Base-by-base conservation (phyloP, 2,797 vertebrate species). In the Dermochelys coriacea region DNA sequence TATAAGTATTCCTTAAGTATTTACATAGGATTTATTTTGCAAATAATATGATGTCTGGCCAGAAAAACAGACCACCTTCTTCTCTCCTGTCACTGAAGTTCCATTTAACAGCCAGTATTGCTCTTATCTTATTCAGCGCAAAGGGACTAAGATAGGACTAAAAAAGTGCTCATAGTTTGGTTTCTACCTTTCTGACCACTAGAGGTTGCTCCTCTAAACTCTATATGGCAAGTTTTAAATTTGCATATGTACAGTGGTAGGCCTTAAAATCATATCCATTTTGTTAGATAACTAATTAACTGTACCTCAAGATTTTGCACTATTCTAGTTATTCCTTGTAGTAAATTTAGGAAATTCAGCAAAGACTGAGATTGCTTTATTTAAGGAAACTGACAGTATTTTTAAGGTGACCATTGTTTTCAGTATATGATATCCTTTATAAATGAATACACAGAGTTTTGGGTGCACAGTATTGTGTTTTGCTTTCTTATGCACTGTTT, bases 181-280 rank as follows among this genome's bases (percentile, higher is more conserved):
- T 80, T 94, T 92, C 77, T 81, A 57, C 3, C 10, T 74, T 89
- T 91, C 0, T 6, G n/a, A 54, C 68, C 97, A 93, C 89, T 31
- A 93, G 96, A 82, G 86, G 93, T 83, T 74, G 45, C 71, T 19
- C 82, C 78, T 85, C 31, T 86, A 90, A 1, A 0, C 23, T 10
- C 71, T 75, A 4, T 75, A 25, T 25, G 37, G 37, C 41, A 75
- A 75, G 41, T 6, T 45, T 75, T 75, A 47, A 45, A 45, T 45
- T 29, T 64, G 34, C 21, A 6, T 75, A 75, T 27, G 31, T 37
- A 68, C n/a, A 19, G n/a, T 37, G 31, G 19, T 68, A n/a, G 16
- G 19, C 18, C 18, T n/a, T 14, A 21, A 45, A 41, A 25, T 45
- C 6, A 27, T 25, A 45, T 27, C 61, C 5, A 8, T 64, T 64